Conservation (phyloP, 1,140 invertebrate genomes). For the Drosophila watanabei region DNA sequence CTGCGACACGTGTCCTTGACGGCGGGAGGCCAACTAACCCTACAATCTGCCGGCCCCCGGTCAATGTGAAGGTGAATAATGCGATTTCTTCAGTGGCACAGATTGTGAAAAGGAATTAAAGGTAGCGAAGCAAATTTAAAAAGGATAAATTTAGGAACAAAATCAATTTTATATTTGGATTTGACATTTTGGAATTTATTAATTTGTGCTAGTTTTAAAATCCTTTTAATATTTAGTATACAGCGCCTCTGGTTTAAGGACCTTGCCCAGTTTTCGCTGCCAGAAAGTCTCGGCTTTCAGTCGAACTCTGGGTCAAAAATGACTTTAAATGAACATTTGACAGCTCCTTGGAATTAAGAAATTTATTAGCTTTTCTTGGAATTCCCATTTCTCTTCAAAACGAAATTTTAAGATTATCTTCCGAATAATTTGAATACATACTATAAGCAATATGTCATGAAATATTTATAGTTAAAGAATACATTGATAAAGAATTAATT, state of each 20-base stretch:
- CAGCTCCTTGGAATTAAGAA: background rate
- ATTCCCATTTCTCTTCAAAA: background rate
- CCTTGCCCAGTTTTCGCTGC: constrained; percentile 16
- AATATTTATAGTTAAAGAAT: background rate
- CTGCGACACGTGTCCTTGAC: constrained; percentile 73
- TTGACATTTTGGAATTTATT: too few species aligned
- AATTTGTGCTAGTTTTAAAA: too few species aligned
- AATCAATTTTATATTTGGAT: too few species aligned
- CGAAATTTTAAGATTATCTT: background rate
- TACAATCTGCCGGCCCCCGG: constrained; percentile 46
- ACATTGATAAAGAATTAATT: background rate
- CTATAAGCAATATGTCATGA: too few species aligned
- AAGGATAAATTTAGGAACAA: background rate
- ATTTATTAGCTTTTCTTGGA: background rate
- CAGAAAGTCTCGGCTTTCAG: constrained; percentile 12
- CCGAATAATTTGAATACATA: background rate
- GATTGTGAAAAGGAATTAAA: background rate
- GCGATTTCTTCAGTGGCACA: constrained; percentile 15
- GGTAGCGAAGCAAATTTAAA: background rate
- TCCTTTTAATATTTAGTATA: background rate
- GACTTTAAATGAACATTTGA: background rate
- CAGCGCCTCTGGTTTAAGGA: constrained; percentile 10
- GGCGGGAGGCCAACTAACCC: constrained; percentile 52
- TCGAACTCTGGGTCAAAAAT: constrained; percentile 9
- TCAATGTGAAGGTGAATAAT: constrained; percentile 71